Percentiles rank a stretch among this genome's conserved stretches.
Conservation (phyloP, 2,113 vertebrate species). For the Cinclus cinclus region DNA sequence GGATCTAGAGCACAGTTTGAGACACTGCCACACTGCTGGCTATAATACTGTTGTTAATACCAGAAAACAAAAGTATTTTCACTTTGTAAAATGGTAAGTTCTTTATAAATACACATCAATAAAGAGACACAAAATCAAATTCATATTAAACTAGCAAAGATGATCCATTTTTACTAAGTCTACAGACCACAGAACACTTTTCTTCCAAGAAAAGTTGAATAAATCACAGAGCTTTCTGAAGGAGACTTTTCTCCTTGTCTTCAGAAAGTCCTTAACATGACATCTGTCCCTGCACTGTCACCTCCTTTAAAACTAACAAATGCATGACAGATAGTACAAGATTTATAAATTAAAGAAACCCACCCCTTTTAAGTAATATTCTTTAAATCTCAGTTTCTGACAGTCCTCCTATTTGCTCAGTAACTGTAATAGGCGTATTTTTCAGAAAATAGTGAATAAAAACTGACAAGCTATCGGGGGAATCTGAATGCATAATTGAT, state of each 20-base stretch:
- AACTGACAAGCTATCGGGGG: constrained; percentile 89
- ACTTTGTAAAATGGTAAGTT: neutral
- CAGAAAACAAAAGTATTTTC: neutral
- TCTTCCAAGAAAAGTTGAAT: constrained; percentile 60
- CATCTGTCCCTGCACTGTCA: constrained; percentile 71
- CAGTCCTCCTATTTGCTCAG: constrained; percentile 79
- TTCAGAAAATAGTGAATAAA: constrained; percentile 88
- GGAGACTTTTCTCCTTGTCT: constrained; percentile 50
- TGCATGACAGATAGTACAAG: constrained; percentile 77
- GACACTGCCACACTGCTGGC: neutral
- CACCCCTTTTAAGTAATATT: constrained; percentile 84
- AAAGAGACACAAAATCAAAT: constrained; percentile 23
- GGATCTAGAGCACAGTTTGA: neutral
- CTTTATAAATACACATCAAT: neutral
- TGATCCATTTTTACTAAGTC: neutral
- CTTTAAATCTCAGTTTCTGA: constrained; percentile 84
- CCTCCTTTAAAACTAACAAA: constrained; percentile 76
- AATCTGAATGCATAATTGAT: constrained; percentile 94
- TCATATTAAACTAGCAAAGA: constrained; percentile 24
- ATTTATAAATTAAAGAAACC: constrained; percentile 83
- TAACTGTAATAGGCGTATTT: constrained; percentile 83
- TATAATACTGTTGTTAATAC: neutral
- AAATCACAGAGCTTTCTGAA: constrained; percentile 32
- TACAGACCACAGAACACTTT: neutral
- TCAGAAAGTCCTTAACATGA: constrained; percentile 77